Conservation (phyloP, 2,797 vertebrate species). For the Poecile montanus region DNA sequence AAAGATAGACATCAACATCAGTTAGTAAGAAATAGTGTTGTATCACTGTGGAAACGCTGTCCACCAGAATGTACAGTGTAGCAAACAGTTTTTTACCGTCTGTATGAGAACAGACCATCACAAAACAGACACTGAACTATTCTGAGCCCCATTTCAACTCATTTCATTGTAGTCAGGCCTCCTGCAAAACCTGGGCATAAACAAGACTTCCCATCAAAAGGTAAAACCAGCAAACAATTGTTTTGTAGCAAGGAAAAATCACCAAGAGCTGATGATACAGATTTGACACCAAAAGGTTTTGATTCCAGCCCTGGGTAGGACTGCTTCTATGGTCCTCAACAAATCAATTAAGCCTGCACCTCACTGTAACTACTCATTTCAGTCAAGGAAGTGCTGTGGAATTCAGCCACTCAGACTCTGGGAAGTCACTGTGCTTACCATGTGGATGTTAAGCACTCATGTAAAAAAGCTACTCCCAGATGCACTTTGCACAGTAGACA, state of each 20-base stretch:
- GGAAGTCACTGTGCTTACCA: not conserved
- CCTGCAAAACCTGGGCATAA: not conserved
- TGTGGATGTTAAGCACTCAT: accelerated
- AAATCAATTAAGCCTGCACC: not conserved
- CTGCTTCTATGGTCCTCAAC: not conserved
- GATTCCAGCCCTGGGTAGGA: not conserved
- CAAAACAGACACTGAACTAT: not conserved
- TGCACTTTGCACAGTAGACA: not conserved
- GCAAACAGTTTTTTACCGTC: not conserved
- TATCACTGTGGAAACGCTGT: not conserved
- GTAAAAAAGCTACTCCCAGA: not conserved
- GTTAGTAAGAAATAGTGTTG: not conserved
- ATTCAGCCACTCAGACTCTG: not conserved
- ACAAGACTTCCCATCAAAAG: not conserved
- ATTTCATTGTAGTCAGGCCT: not conserved
- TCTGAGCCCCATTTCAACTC: not conserved
- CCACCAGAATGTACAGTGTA: not conserved
- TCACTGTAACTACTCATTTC: not conserved
- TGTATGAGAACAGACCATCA: not conserved
- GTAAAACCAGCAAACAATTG: not conserved
- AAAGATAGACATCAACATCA: not conserved
- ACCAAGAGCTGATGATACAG: not conserved
- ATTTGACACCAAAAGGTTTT: not conserved
- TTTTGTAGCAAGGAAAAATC: not conserved
- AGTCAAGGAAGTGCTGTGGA: not conserved